phyloP scores from a whole-genome alignment of 2,797 vertebrate species.

The Neosilurus mollespiculum region DNA sequence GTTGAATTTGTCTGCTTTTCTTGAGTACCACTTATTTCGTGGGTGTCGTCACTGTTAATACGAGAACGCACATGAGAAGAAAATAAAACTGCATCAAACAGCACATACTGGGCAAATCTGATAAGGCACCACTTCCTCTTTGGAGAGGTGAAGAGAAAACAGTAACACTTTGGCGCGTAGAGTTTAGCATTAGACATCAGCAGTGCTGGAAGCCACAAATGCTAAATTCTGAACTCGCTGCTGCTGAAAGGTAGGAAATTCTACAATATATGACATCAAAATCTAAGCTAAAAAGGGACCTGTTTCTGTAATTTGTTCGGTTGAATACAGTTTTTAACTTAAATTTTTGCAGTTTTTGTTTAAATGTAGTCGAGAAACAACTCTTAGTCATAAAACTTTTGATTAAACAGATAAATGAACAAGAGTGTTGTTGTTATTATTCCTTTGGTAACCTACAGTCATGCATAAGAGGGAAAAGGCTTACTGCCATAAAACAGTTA shows the following conservation, averaged over 20 bases:
- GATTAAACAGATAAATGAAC: background rate
- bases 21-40: background rate
- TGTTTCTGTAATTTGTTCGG: too few species aligned
- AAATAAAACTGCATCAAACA: background rate
- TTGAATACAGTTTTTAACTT: background rate
- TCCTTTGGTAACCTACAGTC: background rate
- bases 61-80: background rate
- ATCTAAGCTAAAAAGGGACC: background rate
- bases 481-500: background rate
- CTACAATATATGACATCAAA: background rate
- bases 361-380: background rate
- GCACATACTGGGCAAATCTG: background rate
- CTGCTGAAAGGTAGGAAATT: constrained; percentile 20
- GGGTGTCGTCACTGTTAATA: background rate
- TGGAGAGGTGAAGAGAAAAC: constrained; percentile 6
- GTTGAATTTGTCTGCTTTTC: background rate
- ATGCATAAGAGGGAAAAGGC: background rate
- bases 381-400: too few species aligned
- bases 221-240: background rate
- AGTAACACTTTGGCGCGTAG: background rate
- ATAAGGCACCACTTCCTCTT: constrained; percentile 29
- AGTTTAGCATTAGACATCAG: constrained; percentile 5
- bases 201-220: background rate
- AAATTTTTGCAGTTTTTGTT: background rate
- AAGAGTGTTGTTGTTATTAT: background rate